Evolutionary conservation across 2,113 vertebrate genomes (phyloP).

Genomic region (Gavialis gangeticus): DNA sequence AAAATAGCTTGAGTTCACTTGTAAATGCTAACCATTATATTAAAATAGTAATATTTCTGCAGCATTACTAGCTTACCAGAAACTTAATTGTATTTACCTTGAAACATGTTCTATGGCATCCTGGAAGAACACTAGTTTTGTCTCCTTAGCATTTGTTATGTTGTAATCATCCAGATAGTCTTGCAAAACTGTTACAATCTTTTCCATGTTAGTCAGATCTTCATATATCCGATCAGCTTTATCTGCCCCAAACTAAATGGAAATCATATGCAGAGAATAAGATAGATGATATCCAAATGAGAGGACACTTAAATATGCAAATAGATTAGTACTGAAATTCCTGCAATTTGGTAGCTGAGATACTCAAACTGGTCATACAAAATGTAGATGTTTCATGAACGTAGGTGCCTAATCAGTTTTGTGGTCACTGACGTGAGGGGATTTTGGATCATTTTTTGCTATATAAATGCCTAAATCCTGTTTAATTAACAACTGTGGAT

Average conservation of each 20-base stretch:
- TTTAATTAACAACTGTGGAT: neutral
- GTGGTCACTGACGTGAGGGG: too few relatives aligned
- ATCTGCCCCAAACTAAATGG: constrained; percentile 74
- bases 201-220: constrained; percentile 83
- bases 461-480: neutral
- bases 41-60: neutral
- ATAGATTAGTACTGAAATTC: neutral
- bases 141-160: constrained; percentile 85
- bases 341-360: neutral
- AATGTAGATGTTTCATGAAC: too few relatives aligned
- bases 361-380: neutral
- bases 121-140: constrained; percentile 90
- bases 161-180: constrained; percentile 91
- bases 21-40: neutral
- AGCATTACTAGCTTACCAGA: neutral
- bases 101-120: constrained; percentile 91
- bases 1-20: neutral
- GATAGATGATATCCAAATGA: neutral
- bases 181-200: constrained; percentile 84
- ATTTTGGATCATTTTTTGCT: too few relatives aligned
- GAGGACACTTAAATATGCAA: neutral
- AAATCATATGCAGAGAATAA: constrained; percentile 10
- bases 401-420: too few relatives aligned
- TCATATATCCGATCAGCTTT: constrained; percentile 81
- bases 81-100: constrained; percentile 71